phyloP scores from a whole-genome alignment of 2,113 vertebrate species.

The Tachysurus fulvidraco region DNA sequence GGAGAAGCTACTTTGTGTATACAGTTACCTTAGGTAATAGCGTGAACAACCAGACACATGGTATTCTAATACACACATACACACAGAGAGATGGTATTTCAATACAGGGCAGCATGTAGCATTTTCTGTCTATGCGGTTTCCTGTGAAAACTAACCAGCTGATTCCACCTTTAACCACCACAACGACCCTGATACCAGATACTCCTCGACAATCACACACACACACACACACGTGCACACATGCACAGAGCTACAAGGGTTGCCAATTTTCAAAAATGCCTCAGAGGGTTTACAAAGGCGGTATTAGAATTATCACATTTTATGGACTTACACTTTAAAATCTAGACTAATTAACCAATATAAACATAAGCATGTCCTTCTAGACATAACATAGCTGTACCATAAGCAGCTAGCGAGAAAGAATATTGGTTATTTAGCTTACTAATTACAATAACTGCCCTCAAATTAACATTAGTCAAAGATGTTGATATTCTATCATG shows the following conservation, averaged over 20 bases:
- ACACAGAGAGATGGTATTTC: constrained; percentile 60
- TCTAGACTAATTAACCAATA: background rate
- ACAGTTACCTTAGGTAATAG: constrained; percentile 56
- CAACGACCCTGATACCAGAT: constrained; percentile 62
- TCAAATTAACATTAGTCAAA: background rate
- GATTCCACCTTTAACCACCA: constrained; percentile 65
- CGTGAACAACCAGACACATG: constrained; percentile 45
- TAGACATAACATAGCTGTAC: background rate
- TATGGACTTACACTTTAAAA: constrained; percentile 12
- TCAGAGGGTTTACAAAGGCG: background rate
- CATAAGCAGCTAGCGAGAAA: background rate
- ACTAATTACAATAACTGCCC: background rate
- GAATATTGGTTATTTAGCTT: background rate
- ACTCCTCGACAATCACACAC: constrained; percentile 49
- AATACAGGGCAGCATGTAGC: constrained; percentile 52
- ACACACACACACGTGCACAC: constrained; percentile 37
- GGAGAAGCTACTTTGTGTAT: constrained; percentile 55
- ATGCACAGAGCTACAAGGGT: constrained; percentile 9
- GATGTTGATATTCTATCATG: background rate
- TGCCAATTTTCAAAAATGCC: background rate
- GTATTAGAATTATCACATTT: background rate
- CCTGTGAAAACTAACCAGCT: constrained; percentile 61
- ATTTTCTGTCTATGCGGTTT: constrained; percentile 67
- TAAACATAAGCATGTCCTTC: background rate
- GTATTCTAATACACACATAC: constrained; percentile 56